A percentile compares a stretch with the other conserved stretches of the same genome.
These are phyloP conservation scores for Sisor rabdophorus DNA, from an alignment of 2,113 vertebrate species.

Conservation along the genomic window DNA sequence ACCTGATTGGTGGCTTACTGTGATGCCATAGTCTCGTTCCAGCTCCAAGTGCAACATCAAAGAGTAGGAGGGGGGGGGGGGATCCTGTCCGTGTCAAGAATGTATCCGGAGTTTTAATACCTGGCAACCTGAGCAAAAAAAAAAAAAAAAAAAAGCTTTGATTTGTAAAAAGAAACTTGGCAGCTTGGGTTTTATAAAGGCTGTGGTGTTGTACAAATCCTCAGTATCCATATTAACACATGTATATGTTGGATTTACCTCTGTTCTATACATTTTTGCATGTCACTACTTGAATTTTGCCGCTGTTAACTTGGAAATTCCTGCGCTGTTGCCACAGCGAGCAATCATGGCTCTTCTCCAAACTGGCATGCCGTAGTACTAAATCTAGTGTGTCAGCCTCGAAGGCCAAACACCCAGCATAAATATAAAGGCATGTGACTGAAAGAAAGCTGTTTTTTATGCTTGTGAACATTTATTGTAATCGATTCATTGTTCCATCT, in stretches of 20 bases:
- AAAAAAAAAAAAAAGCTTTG: neutral
- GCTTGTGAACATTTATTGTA: neutral
- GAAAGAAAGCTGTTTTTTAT: neutral
- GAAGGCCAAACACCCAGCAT: conserved; percentile 4
- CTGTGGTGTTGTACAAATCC: neutral
- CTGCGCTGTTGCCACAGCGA: conserved; percentile 33
- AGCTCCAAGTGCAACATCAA: neutral
- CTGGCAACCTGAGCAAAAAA: neutral
- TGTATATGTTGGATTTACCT: conserved; percentile 8
- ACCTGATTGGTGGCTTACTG: conserved; percentile 31
- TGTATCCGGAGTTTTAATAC: conserved; percentile 15
- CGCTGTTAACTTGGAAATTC: conserved; percentile 47
- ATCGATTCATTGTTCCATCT: neutral
- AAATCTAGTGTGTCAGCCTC: conserved; percentile 20
- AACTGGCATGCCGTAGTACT: neutral
- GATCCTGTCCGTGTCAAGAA: neutral
- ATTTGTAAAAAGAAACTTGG: conserved; percentile 13
- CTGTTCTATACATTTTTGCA: conserved; percentile 22
- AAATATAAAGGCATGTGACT: neutral
- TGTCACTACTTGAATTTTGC: conserved; percentile 45
- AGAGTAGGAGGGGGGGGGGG: neutral
- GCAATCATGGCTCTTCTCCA: conserved; percentile 20
- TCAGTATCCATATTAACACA: neutral
- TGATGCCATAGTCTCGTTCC: neutral
- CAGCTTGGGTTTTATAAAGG: neutral